Conservation (phyloP, 2,888 invertebrate genomes). For the Mylabris sibirica region DNA sequence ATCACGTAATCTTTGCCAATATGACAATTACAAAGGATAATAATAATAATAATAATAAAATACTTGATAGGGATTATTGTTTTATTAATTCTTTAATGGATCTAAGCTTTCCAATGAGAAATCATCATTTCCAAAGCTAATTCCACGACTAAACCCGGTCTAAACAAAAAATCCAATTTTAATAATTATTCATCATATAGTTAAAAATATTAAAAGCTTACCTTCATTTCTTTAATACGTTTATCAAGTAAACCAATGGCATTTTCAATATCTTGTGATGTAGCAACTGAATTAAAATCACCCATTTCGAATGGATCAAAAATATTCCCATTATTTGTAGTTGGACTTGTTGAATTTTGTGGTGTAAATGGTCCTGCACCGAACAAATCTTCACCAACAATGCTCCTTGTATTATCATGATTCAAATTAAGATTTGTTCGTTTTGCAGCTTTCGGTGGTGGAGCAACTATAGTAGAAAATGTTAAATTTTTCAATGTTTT, state of each 20-base stretch:
- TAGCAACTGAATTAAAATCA: conserved; percentile 68
- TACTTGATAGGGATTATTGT: conserved; percentile 36
- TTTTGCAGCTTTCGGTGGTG: conserved; percentile 82
- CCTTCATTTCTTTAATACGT: conserved; percentile 87
- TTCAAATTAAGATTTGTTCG: conserved; percentile 51
- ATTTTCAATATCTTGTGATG: conserved; percentile 70
- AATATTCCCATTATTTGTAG: conserved; percentile 54
- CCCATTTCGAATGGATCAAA: conserved; percentile 88
- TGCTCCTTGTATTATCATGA: conserved; percentile 54
- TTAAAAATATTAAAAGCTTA: conserved; percentile 59
- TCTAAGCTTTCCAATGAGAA: conserved; percentile 94
- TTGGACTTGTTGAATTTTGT: conserved; percentile 44
- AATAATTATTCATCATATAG: too few relatives aligned
- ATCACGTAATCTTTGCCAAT: conserved; percentile 47
- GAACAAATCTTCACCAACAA: conserved; percentile 77
- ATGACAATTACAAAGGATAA: conserved; percentile 40
- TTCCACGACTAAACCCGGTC: conserved; percentile 89
- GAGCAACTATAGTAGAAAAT: conserved; percentile 76
- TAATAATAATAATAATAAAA: conserved; percentile 31
- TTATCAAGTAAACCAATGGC: conserved; percentile 84
- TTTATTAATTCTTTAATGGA: conserved; percentile 77
- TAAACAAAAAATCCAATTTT: conserved; percentile 57
- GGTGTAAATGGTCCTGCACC: conserved; percentile 79
- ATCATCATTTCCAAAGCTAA: conserved; percentile 90
- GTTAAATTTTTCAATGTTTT: too few relatives aligned